Conservation (phyloP, 1,140 invertebrate species). For the Drosophila biarmipes region DNA sequence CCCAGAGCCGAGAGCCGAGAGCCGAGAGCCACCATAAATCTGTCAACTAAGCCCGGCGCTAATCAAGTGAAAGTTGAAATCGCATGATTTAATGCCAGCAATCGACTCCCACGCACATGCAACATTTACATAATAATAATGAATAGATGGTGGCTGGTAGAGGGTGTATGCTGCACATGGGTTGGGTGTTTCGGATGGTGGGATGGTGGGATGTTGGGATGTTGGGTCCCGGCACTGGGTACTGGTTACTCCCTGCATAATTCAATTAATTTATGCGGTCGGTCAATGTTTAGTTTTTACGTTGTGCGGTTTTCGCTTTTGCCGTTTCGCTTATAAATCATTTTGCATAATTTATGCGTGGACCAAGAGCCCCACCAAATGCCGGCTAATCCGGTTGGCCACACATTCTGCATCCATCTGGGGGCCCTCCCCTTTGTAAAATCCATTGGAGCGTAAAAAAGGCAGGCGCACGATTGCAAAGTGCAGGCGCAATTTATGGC, state of each 20-base stretch:
- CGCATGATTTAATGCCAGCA: conserved; percentile 55
- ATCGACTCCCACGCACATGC: conserved; percentile 29
- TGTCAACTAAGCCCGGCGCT: conserved; percentile 55
- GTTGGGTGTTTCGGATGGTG: not conserved
- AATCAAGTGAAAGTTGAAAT: conserved; percentile 75
- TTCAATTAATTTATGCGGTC: conserved; percentile 81
- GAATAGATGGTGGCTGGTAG: conserved; percentile 24
- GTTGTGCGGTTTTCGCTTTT: conserved; percentile 52
- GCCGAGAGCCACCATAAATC: conserved; percentile 51
- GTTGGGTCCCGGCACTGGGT: not conserved
- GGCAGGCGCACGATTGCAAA: conserved; percentile 38
- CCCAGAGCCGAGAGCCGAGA: too few species aligned
- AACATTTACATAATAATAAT: conserved; percentile 64
- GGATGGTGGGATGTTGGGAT: not conserved
- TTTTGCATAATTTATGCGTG: conserved; percentile 78
- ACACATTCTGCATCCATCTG: not conserved
- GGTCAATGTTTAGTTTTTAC: conserved; percentile 77
- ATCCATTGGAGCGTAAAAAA: conserved; percentile 39
- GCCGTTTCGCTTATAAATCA: conserved; percentile 70
- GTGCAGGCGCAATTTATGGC: conserved; percentile 46
- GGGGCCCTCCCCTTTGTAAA: not conserved
- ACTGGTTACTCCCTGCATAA: conserved; percentile 75
- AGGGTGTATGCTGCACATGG: conserved; percentile 8
- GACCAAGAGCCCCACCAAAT: conserved; percentile 12
- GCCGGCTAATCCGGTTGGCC: conserved; percentile 36